Evolutionary conservation across 92 coral and sea anemone species (phyloP), one percentile per base, ranked within the genome.

Genomic region (Heteractis magnifica): DNA sequence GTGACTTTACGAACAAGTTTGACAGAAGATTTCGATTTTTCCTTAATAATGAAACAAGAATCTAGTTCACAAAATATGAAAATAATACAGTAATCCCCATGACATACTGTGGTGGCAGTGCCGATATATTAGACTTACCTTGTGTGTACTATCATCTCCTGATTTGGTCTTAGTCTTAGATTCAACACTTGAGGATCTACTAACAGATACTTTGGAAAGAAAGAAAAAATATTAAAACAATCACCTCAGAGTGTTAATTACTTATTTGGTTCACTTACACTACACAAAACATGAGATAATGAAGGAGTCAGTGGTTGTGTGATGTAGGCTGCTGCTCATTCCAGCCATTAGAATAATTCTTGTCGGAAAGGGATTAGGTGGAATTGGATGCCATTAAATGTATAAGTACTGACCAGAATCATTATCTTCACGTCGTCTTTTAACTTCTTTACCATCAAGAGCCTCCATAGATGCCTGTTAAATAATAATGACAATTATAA

Each of bases 341-440:
- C n/a, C 20, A 19, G 71, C 6, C 16, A 18, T 18, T 20, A 64
- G 26, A 64, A 64, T 18, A 64, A 49, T 10, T 8, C 72, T 7
- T 10, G 72, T 10, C 1, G 16, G 41, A 0, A 10, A 2, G 13
- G 16, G 8, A 65, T 10, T 49, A 19, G 10, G 41, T 71, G 13
- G 44, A 34, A 34, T 2, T 34, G 44, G 44, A 34, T 34, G 60
- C 41, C 58, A 76, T 51, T 15, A 18, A 52, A 52, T 50, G 4
- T 21, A 8, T 52, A 41, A 49, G 58, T 53, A 49, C 88, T 86
- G 60, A 77, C 90, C 88, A 20, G 83, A 68, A 16, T 89, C 97
- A 13, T 86, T 86, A 62, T 95, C 98, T 75, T 95, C 98, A 78
- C 86, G 84, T 79, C 98, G 89, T 79, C 97, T 77, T 88, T 95